Conservation (phyloP, 2,797 vertebrate genomes). For the Sardinella longiceps region DNA sequence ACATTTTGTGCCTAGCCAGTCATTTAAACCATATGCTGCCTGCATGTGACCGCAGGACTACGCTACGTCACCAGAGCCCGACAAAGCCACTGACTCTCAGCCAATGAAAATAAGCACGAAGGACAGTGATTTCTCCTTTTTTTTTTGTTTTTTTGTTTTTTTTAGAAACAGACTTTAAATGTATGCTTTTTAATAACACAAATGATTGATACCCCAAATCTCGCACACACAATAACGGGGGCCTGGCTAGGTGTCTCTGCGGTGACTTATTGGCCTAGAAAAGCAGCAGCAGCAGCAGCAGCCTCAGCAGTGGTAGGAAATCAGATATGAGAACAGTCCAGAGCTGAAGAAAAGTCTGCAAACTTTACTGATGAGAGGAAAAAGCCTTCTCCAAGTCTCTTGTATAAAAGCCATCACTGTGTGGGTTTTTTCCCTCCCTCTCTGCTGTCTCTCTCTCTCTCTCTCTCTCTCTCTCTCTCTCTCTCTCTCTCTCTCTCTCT, state of each 20-base stretch:
- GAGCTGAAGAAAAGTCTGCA: constrained; percentile 65
- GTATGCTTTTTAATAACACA: constrained; percentile 83
- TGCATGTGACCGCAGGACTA: constrained; percentile 74
- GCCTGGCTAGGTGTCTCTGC: constrained; percentile 62
- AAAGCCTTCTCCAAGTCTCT: constrained; percentile 77
- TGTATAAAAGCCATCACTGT: constrained; percentile 78
- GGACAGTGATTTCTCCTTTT: constrained; percentile 86
- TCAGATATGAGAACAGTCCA: constrained; percentile 70
- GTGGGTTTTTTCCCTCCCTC: constrained; percentile 74
- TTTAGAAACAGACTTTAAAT: constrained; percentile 71
- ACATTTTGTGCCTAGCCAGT: constrained; percentile 63
- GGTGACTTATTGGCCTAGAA: constrained; percentile 54
- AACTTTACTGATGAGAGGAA: constrained; percentile 80
- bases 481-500: constrained; percentile 53
- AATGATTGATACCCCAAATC: constrained; percentile 60
- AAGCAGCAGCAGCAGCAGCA: constrained; percentile 55
- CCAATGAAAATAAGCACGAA: constrained; percentile 84
- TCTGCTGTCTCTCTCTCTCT: constrained; percentile 54
- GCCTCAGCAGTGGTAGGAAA: constrained; percentile 63
- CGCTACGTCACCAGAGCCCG: constrained; percentile 78
- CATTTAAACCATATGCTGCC: constrained; percentile 64
- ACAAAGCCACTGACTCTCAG: constrained; percentile 78
- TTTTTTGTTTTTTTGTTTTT: constrained; percentile 63
- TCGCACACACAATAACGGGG: constrained; percentile 25
- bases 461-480: constrained; percentile 59